phyloP scores from a whole-genome alignment of 2,113 vertebrate genomes.

The Triplophysa siluroides region DNA sequence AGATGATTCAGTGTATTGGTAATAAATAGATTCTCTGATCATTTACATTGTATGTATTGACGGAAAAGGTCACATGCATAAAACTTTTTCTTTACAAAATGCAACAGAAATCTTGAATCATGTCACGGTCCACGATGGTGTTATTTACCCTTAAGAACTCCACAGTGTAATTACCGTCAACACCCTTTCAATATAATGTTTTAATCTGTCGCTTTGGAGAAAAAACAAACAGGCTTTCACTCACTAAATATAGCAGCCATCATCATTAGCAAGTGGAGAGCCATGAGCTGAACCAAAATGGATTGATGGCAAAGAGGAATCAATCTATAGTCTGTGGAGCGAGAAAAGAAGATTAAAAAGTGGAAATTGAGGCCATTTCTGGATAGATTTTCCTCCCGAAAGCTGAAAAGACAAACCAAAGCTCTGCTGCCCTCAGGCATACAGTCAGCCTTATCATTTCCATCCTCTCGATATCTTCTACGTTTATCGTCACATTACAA shows the following conservation, averaged over 20 bases:
- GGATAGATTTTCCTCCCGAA: conserved; percentile 45
- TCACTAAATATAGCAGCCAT: conserved; percentile 50
- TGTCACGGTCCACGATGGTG: conserved; percentile 26
- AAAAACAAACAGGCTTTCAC: conserved; percentile 37
- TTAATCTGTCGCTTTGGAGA: conserved; percentile 46
- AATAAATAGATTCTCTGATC: too few relatives aligned
- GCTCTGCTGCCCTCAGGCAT: conserved; percentile 10
- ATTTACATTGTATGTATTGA: too few relatives aligned
- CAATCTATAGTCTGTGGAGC: conserved; percentile 43
- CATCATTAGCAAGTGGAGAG: conserved; percentile 50
- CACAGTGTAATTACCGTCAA: conserved; percentile 43
- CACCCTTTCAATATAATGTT: conserved; percentile 47
- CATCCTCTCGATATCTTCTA: conserved; percentile 4
- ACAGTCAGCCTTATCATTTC: neutral
- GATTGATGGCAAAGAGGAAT: conserved; percentile 50
- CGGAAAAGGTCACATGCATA: neutral
- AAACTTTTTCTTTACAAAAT: conserved; percentile 13
- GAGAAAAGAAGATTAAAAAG: conserved; percentile 42
- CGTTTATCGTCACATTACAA: conserved; percentile 32
- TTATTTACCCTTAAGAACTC: conserved; percentile 40
- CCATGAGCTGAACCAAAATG: conserved; percentile 37
- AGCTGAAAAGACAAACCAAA: neutral
- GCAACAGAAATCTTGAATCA: conserved; percentile 23
- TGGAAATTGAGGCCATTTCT: conserved; percentile 48
- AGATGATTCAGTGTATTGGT: too few relatives aligned